Base-by-base conservation (phyloP, 2,888 invertebrate species). In the Caenorhabditis auriculariae region DNA sequence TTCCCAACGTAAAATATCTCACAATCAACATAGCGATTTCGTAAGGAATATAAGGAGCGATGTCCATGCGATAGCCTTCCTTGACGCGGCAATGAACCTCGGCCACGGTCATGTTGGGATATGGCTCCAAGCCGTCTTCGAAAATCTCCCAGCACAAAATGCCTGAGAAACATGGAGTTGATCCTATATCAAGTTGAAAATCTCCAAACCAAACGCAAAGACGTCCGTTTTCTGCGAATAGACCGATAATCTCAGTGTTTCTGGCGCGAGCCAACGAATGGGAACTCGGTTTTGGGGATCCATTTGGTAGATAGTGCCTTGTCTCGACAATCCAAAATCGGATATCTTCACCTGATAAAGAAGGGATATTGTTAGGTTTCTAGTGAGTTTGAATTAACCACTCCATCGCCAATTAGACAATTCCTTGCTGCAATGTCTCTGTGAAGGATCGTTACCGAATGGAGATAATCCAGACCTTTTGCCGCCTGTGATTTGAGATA, bases 381-480 rank as follows among this genome's bases (percentile, higher is more conserved):
- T n/a, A n/a, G n/a, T n/a, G n/a, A n/a, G n/a, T n/a, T n/a, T n/a
- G n/a, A n/a, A n/a, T n/a, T n/a, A n/a, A n/a, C n/a, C n/a, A n/a
- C 56, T 29, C 54, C 55, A 41, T 65, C 58, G 3, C 65, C 65
- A 45, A 60, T 60, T 17, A 70, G 58, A 44, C 70, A 70, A 43
- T 70, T 70, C 9, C 70, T 32, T 0, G 65, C 58, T 15, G 70
- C 70, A 24, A 67, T 59, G 37, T 69, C 69, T 9, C 68, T 52
- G 45, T 72, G 72, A 9, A 73, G 43, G 32, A 72, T 54, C 1
- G 47, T 52, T 32, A 55, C 58, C 15, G 37, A 38, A 51, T 74
- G 74, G 23, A 74, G 42, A 32, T 73, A 74, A 39, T 74, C 72
- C 12, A 74, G 47, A 2, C 74, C 76, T 48, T 51, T 66, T 4